Evolutionary conservation across 1,140 invertebrate species (phyloP), one percentile per base, ranked within the genome.

Genomic region (Camponotus pennsylvanicus): DNA sequence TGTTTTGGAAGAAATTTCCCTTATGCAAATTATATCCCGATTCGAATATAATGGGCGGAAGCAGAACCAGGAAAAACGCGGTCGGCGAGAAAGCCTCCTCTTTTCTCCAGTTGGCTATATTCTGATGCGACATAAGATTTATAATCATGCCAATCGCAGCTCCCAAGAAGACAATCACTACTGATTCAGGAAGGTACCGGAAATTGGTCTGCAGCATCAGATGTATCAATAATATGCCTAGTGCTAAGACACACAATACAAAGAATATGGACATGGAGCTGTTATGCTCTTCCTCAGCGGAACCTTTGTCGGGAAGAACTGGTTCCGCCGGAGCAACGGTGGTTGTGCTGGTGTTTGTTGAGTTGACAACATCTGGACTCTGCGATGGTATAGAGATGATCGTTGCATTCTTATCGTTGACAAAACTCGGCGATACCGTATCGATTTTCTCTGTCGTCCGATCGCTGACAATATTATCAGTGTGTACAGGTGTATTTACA

Each of bases 1-100:
- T 99, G 93, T 99, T 99, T 95, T 99, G 98, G 94, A 99, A 99
- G 93, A 99, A 99, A 93, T 99, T 99, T 73, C 99, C 99, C 95
- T 99, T 99, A 92, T 99, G 99, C 67, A 99, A 96, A 96, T 99
- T 99, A 93, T 99, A 99, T 5, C 99, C 99, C 5, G 98, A 99
- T 95, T 99, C 99, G 96, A 99, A 99, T 89, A 99, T 99, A 64
- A 99, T 99, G 0, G 99, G 99, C 7, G 99, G 99, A n/a, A 99
- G 94, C 0, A 99, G 96, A 1, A 99, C 98, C 64, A 99, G 96
- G 92, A 99, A 99, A 94, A 99, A 99, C 11, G 98, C 98, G 67
- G 98, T 99, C 0, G 99, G 99, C 15, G 98, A 98, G 92, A 99
- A 99, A 0, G 98, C 98, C 95, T 99, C 99, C 95, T 99, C 98